Conservation (phyloP, 53 echinoderm and acorn worm genomes). For the Glandiceps talaboti region DNA sequence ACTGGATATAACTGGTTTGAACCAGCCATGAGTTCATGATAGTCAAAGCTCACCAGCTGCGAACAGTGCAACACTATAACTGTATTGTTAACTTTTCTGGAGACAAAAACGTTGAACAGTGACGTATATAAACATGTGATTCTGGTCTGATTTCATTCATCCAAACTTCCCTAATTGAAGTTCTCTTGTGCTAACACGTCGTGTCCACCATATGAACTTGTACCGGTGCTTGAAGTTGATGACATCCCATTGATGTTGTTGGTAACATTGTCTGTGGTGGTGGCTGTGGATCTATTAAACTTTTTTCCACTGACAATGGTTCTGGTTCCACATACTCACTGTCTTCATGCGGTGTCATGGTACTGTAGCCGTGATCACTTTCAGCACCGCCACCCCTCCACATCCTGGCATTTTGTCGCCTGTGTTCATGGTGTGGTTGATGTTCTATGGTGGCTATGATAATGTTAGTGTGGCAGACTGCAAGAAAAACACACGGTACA, state of each 20-base stretch:
- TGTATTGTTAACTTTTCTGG: too few species aligned
- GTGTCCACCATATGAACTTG: conserved; percentile 95
- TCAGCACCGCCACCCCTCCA: conserved; percentile 92
- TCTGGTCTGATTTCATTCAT: not conserved
- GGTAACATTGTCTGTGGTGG: conserved; percentile 93
- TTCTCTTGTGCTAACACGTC: conserved; percentile 12
- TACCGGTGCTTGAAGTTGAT: conserved; percentile 34
- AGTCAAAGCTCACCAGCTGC: too few species aligned
- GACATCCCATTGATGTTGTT: conserved; percentile 10
- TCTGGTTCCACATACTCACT: conserved; percentile 95
- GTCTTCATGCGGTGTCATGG: conserved; percentile 99
- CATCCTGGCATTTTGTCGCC: conserved; percentile 71
- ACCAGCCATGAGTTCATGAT: too few species aligned
- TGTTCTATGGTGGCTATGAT: conserved; percentile 82
- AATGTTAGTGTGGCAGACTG: conserved; percentile 89
- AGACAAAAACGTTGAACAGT: too few species aligned
- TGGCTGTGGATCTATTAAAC: conserved; percentile 2
- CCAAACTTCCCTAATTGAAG: not conserved
- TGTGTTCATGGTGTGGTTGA: conserved; percentile 85
- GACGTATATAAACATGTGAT: too few species aligned
- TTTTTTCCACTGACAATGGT: conserved; percentile 15
- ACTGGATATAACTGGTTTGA: too few species aligned
- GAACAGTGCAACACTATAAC: too few species aligned
- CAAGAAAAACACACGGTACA: too few species aligned
- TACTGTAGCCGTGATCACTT: conserved; percentile 99